Conservation (phyloP, 2,888 invertebrate species). For the Drosophila basisetae region DNA sequence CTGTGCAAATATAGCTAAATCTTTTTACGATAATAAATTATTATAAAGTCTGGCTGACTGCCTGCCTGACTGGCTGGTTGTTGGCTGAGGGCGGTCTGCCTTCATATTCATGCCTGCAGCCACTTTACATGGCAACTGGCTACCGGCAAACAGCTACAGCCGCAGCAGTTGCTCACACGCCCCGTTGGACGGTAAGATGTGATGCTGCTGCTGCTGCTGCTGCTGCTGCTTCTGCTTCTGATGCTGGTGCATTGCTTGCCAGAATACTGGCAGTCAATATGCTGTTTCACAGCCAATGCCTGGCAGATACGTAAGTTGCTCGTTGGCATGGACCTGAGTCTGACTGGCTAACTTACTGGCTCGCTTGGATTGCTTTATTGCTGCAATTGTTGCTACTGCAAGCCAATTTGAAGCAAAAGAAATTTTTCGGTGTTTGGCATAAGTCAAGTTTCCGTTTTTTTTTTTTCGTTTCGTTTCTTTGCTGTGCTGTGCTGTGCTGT, state of each 20-base stretch:
- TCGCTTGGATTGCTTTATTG: slow-evolving; percentile 65
- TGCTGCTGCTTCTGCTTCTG: not conserved
- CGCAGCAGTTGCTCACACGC: slow-evolving; percentile 70
- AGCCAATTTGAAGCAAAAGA: slow-evolving; percentile 71
- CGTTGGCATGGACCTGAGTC: slow-evolving; percentile 6
- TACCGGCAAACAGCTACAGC: slow-evolving; percentile 19
- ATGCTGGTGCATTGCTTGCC: slow-evolving; percentile 24
- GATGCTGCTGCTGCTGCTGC: slow-evolving; percentile 18
- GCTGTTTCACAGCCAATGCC: slow-evolving; percentile 66
- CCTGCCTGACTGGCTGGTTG: not conserved
- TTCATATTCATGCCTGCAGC: slow-evolving; percentile 13
- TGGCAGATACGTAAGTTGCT: slow-evolving; percentile 47
- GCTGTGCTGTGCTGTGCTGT: slow-evolving; percentile 37
- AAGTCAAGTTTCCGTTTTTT: slow-evolving; percentile 67
- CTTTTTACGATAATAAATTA: slow-evolving; percentile 79
- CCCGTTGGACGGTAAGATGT: slow-evolving; percentile 66
- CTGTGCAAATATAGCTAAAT: slow-evolving; percentile 65
- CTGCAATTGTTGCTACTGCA: slow-evolving; percentile 60
- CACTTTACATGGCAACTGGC: slow-evolving; percentile 68
- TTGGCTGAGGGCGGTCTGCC: slow-evolving; percentile 24
- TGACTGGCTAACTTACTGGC: slow-evolving; percentile 42
- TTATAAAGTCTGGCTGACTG: slow-evolving; percentile 76
- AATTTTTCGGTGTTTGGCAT: slow-evolving; percentile 77
- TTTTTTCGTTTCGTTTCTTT: not conserved
- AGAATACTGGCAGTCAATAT: slow-evolving; percentile 63